Percentiles rank a stretch among this genome's conserved stretches.
These are phyloP conservation scores for Coelinius sp. DNA, from an alignment of 2,888 invertebrate genomes.

Conservation along the genomic window DNA sequence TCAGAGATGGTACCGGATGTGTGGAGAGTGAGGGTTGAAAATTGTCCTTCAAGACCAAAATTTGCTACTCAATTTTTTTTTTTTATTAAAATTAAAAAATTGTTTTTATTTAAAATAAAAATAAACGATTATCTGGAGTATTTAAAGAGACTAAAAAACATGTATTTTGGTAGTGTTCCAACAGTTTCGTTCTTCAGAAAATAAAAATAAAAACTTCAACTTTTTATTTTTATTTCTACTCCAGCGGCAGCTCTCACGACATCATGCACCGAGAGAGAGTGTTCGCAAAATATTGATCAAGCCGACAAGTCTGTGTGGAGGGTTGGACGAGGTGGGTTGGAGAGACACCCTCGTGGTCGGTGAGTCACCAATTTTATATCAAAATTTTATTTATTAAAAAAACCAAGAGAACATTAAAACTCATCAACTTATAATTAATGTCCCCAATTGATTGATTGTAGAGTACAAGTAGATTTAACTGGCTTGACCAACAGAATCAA, in stretches of 20 bases:
- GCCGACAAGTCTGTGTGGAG: conserved; percentile 40
- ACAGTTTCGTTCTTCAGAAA: background rate
- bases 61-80: background rate
- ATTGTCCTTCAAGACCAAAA: conserved; percentile 1
- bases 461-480: background rate
- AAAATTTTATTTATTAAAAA: background rate
- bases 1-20: conserved; percentile 40
- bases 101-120: too few species aligned
- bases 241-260: background rate
- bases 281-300: conserved; percentile 57
- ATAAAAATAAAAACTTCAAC: background rate
- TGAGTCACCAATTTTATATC: conserved; percentile 41
- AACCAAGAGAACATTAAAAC: too few species aligned
- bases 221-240: background rate
- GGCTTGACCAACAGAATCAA: conserved; percentile 20
- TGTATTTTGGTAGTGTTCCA: background rate
- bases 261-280: background rate
- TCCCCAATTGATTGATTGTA: conserved; percentile 2
- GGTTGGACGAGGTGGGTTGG: conserved; percentile 34
- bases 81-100: too few species aligned
- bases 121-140: background rate
- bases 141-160: background rate
- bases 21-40: conserved; percentile 8
- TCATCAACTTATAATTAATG: too few species aligned
- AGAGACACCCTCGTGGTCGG: conserved; percentile 39